A percentile compares a stretch with the other conserved stretches of the same genome.
These are phyloP conservation scores for Drosophila vallismaia DNA, from an alignment of 2,888 invertebrate genomes.

Conservation along the genomic window DNA sequence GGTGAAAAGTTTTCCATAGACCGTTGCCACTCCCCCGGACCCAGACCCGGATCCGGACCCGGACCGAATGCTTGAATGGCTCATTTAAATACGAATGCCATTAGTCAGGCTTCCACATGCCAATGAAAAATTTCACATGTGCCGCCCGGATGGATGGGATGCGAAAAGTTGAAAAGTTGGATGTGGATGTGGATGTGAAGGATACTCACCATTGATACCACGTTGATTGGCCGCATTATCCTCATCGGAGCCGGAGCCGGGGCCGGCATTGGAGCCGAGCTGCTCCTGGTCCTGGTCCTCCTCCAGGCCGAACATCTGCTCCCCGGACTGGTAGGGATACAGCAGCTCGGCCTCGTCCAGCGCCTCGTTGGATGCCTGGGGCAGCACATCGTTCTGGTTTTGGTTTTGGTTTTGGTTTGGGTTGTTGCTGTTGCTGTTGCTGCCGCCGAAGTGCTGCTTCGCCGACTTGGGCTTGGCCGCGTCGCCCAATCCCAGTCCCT, in stretches of 20 bases:
- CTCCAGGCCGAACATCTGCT: constrained; percentile 80
- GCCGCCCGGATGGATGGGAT: constrained; percentile 13
- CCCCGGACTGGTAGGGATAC: constrained; percentile 80
- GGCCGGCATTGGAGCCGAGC: constrained; percentile 70
- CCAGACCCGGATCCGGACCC: not conserved
- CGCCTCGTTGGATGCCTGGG: constrained; percentile 80
- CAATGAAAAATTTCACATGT: constrained; percentile 41
- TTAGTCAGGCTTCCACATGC: constrained; percentile 52
- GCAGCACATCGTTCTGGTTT: constrained; percentile 54
- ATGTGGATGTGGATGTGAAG: not conserved
- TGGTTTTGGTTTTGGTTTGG: constrained; percentile 46
- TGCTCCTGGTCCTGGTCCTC: constrained; percentile 70
- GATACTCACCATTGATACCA: constrained; percentile 81
- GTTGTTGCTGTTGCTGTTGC: constrained; percentile 47
- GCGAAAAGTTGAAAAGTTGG: no score
- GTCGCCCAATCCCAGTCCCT: constrained; percentile 50
- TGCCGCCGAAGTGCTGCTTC: constrained; percentile 61
- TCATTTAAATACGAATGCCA: constrained; percentile 70
- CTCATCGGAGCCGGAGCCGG: constrained; percentile 58
- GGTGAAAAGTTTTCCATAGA: constrained; percentile 21
- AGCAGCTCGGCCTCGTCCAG: constrained; percentile 78
- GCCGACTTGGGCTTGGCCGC: constrained; percentile 81
- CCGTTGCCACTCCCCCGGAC: not conserved
- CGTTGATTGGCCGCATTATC: constrained; percentile 75
- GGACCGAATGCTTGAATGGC: constrained; percentile 15